These are phyloP conservation scores for Eristalis tenax DNA, from an alignment of 2,888 invertebrate species.

Conservation along the genomic window DNA sequence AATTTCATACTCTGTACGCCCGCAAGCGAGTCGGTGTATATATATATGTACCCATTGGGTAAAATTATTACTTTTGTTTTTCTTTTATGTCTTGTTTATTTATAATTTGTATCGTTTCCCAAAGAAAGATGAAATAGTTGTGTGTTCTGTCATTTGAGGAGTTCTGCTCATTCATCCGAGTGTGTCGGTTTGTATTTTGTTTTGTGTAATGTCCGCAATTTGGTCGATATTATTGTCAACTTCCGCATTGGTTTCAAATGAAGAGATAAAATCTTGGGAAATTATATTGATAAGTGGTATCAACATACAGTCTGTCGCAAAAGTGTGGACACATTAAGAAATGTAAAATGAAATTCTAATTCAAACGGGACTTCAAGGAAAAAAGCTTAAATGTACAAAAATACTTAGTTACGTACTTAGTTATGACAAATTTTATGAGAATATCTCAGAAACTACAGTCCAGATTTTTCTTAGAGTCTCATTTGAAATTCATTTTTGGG, in stretches of 20 bases:
- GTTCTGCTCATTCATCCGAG: neutral
- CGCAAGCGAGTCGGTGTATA: slow-evolving; percentile 22
- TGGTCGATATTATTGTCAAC: neutral
- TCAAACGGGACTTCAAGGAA: no score
- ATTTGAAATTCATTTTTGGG: no score
- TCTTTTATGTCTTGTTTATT: slow-evolving; percentile 68
- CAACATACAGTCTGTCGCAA: no score
- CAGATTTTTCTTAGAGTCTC: no score
- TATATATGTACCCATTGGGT: slow-evolving; percentile 16
- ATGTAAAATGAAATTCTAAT: no score
- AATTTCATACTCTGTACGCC: slow-evolving; percentile 58
- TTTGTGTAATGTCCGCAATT: neutral
- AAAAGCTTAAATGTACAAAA: no score
- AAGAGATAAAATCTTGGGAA: neutral
- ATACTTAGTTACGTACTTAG: no score
- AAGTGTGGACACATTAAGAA: no score
- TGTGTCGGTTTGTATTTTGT: neutral
- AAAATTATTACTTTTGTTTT: slow-evolving; percentile 59
- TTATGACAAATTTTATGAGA: no score
- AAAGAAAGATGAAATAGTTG: neutral
- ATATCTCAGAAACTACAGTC: no score
- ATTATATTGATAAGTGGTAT: neutral
- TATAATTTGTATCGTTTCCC: slow-evolving; percentile 60
- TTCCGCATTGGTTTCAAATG: neutral
- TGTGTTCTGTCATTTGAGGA: neutral